Base-by-base conservation (phyloP, 2,113 vertebrate genomes). In the Callaeas wilsoni region DNA sequence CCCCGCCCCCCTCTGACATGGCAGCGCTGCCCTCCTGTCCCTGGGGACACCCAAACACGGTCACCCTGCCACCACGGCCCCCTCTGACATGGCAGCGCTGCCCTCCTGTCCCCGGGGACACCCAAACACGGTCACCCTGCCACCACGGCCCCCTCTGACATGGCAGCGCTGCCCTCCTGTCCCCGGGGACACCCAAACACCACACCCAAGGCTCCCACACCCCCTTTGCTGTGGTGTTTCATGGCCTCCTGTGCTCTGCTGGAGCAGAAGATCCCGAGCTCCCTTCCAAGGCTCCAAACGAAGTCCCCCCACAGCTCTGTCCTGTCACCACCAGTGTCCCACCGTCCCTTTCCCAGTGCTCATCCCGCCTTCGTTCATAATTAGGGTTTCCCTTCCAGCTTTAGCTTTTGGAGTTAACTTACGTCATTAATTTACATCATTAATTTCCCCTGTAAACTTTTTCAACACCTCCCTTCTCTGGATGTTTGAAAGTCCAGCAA, bases 401-500 rank as follows among this genome's bases (percentile, higher is more conserved):
- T 76, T 22, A 46, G 17, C 26, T 12, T 12, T 89, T 60, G 78
- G 74, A 67, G 84, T 88, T 91, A 73, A 89, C 89, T 68, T 47
- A 39, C n/a, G n/a, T n/a, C n/a, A n/a, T n/a, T n/a, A n/a, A n/a
- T 84, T 63, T 21, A 44, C 41, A 59, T 78, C 69, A 63, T 93
- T 95, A 89, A 91, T 71, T 74, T 42, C 19, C 14, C 6, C 44
- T 25, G 22, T 59, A 93, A 95, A 84, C 79, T 75, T 90, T 91
- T 13, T 16, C 65, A 55, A 17, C 83, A 63, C 73, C 90, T 94
- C 84, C n/a, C 30, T 57, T 91, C 44, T 50, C 70, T 14, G 59
- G 87, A 6, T 47, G 64, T 82, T 91, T 73, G 26, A 18, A 75
- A 85, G 81, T 59, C 63, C 79, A 87, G 70, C 76, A 96, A 96